These are phyloP conservation scores for Pseudomyrmex dendroicus DNA, from an alignment of 1,140 invertebrate genomes.

Conservation along the genomic window DNA sequence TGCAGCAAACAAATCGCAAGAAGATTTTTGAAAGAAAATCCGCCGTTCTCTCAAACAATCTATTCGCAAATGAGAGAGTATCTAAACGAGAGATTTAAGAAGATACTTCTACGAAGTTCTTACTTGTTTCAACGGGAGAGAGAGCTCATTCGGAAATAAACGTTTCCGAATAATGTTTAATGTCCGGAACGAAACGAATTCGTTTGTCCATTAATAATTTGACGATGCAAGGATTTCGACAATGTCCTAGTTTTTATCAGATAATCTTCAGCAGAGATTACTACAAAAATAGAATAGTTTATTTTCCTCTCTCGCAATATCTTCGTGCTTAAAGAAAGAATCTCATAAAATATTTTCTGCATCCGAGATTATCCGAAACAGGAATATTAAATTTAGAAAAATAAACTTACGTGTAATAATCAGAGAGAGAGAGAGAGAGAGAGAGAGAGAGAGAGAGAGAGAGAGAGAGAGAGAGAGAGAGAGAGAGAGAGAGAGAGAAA, in stretches of 20 bases:
- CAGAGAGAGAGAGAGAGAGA: background rate
- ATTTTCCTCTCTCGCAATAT: too few species aligned
- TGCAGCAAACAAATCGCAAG: conserved; percentile 45
- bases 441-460: background rate
- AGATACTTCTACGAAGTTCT: background rate
- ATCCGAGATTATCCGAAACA: too few species aligned
- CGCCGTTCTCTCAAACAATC: background rate
- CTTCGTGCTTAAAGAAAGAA: too few species aligned
- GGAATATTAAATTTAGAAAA: too few species aligned
- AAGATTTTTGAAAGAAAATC: conserved; percentile 7
- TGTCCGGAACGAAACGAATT: background rate
- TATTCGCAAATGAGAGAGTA: conserved; percentile 9
- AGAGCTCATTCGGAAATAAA: conserved; percentile 2
- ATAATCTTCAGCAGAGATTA: too few species aligned
- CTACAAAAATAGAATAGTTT: too few species aligned
- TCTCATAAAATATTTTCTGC: too few species aligned
- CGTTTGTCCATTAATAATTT: background rate
- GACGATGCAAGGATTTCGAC: too few species aligned
- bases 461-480: background rate
- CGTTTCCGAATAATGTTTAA: background rate
- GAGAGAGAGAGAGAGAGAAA: background rate
- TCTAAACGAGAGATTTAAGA: background rate
- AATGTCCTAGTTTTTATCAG: too few species aligned
- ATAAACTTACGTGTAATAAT: too few species aligned
- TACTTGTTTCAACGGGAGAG: background rate